Base-by-base conservation (phyloP, 2,797 vertebrate species). In the Notoglanidium macrostoma region DNA sequence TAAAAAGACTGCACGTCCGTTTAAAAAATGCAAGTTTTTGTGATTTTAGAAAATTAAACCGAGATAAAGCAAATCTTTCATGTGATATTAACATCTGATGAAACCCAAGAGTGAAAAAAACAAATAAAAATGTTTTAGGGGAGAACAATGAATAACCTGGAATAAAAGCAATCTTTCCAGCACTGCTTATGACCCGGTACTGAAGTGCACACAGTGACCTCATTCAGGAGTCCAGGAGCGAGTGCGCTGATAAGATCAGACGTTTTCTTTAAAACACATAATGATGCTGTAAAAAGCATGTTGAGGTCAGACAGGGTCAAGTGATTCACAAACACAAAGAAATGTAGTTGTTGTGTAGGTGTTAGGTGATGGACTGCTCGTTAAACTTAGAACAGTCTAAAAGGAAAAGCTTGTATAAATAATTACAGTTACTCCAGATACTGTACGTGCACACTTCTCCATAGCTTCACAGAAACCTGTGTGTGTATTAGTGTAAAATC, bases 181-280 rank as follows among this genome's bases (percentile, higher is more conserved):
- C 44, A 74, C 10, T 49, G 46, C 44, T 74, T 49, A 26, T 51
- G 73, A 51, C 5, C 12, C 6, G 3, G 9, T 44, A 23, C 19
- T 72, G 35, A 72, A 7, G 9, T 2, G 2, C 44, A 76, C 46
- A n/a, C 21, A 14, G 7, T 15, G 78, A 80, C 21, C 32, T 80
- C 77, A 40, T 61, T 59, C 78, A 80, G 78, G 78, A 40, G 55
- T 40, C 78, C 29, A 59, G 78, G 23, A 59, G 32, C 21, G 17
- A 21, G 5, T 44, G 78, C 46, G 57, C 57, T 81, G 57, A 81
- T 63, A 46, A 81, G 32, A 61, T 57, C 32, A 19, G 40, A 21
- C 8, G 17, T 59, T 79, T 79, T 59, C 77, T 79, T 79, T 59
- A 21, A 57, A 46, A 12, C 21, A 12, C 0, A 0, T 74, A 74